Conservation (phyloP, 1,140 invertebrate genomes). For the Drosophila pruinosa region DNA sequence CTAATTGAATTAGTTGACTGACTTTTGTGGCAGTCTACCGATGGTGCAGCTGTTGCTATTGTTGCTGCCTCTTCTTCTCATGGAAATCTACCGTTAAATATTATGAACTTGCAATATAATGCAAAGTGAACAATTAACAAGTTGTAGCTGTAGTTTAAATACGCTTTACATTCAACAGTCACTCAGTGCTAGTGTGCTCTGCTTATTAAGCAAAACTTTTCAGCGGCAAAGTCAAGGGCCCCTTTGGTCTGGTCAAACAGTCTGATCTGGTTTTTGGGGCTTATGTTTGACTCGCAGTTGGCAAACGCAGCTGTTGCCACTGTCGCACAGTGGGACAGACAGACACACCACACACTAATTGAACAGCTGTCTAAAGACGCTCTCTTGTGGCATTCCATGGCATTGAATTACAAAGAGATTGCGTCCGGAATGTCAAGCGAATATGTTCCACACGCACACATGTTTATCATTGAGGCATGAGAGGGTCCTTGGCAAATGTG, state of each 20-base stretch:
- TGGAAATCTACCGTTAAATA: constrained; percentile 60
- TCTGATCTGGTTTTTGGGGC: background rate
- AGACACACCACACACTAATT: constrained; percentile 55
- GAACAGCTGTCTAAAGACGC: constrained; percentile 54
- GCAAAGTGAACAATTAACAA: constrained; percentile 75
- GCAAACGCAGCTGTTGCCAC: constrained; percentile 46
- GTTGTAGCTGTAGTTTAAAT: constrained; percentile 35
- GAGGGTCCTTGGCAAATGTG: constrained; percentile 36
- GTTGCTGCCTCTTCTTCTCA: constrained; percentile 2
- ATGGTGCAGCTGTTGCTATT: constrained; percentile 20
- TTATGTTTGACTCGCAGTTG: constrained; percentile 34
- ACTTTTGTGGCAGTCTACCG: constrained; percentile 53
- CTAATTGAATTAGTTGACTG: constrained; percentile 77
- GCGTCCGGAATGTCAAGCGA: background rate
- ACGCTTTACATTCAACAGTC: constrained; percentile 20
- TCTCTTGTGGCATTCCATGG: constrained; percentile 27
- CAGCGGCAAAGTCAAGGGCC: constrained; percentile 24
- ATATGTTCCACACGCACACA: background rate
- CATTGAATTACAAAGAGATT: constrained; percentile 34
- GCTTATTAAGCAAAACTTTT: constrained; percentile 46
- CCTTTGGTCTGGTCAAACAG: constrained; percentile 3
- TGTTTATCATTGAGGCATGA: background rate
- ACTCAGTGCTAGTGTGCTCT: constrained; percentile 2
- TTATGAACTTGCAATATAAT: constrained; percentile 66
- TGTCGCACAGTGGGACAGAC: constrained; percentile 2